Percentiles rank a stretch among this genome's conserved stretches.
Evolutionary conservation across 2,888 invertebrate genomes (phyloP).

Genomic region (Lamellibrachia satsuma): DNA sequence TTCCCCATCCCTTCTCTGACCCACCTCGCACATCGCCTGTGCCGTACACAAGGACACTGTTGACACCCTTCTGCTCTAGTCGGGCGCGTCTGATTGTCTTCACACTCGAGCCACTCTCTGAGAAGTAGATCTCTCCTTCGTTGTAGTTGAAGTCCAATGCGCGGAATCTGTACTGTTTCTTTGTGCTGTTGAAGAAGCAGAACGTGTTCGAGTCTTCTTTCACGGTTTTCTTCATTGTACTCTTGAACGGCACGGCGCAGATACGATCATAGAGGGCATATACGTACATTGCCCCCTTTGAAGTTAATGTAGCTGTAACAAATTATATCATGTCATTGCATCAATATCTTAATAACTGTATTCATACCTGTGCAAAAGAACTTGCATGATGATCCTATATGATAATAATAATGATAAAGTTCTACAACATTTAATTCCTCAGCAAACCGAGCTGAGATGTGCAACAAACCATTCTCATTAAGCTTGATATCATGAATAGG

Average conservation of each 20-base stretch:
- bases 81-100: conserved; percentile 37
- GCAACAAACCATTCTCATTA: too few relatives aligned
- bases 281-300: conserved; percentile 32
- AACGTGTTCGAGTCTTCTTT: conserved; percentile 20
- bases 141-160: conserved; percentile 38
- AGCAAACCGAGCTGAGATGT: too few relatives aligned
- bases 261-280: conserved; percentile 39
- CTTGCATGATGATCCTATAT: too few relatives aligned
- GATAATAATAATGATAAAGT: too few relatives aligned
- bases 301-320: not conserved
- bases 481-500: not conserved
- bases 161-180: conserved; percentile 35
- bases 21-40: conserved; percentile 38
- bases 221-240: not conserved
- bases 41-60: conserved; percentile 38
- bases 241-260: conserved; percentile 33
- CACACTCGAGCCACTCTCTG: conserved; percentile 31
- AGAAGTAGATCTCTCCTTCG: conserved; percentile 33
- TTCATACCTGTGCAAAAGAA: too few relatives aligned
- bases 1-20: not conserved
- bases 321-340: not conserved
- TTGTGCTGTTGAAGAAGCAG: conserved; percentile 37
- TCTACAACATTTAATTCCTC: too few relatives aligned
- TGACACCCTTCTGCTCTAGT: conserved; percentile 33
- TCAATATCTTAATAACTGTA: too few relatives aligned